Evolutionary conservation across 92 coral and sea anemone genomes (phyloP).

Genomic region (Porites lobata): DNA sequence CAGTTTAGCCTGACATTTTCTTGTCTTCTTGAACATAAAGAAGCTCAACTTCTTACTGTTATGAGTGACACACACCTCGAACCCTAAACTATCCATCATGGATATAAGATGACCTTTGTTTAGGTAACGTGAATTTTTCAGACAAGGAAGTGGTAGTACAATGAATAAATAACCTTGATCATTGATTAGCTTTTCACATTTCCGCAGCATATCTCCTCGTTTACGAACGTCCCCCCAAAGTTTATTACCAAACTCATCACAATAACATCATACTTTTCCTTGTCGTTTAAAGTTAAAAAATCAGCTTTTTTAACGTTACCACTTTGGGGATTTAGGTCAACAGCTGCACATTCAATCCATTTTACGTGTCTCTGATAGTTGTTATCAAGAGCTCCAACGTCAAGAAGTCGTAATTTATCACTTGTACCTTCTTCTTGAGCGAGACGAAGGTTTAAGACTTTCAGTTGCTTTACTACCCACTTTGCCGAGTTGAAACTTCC

Average conservation of each 20-base stretch:
- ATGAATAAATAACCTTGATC: slow-evolving; percentile 55
- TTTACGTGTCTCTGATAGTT: slow-evolving; percentile 60
- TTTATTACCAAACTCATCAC: slow-evolving; percentile 73
- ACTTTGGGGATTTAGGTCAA: slow-evolving; percentile 78
- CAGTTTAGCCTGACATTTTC: slow-evolving; percentile 11
- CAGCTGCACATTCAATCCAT: slow-evolving; percentile 80
- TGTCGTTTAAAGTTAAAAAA: slow-evolving; percentile 47
- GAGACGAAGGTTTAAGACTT: slow-evolving; percentile 32
- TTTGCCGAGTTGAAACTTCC: slow-evolving; percentile 80
- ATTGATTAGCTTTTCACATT: slow-evolving; percentile 47
- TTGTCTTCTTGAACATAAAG: slow-evolving; percentile 64
- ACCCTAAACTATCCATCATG: slow-evolving; percentile 77
- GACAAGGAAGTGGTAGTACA: slow-evolving; percentile 76
- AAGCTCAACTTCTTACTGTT: slow-evolving; percentile 64
- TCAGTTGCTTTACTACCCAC: slow-evolving; percentile 72
- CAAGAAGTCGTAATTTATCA: slow-evolving; percentile 59
- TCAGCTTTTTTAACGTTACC: slow-evolving; percentile 59
- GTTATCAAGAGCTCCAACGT: slow-evolving; percentile 76
- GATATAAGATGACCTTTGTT: slow-evolving; percentile 48
- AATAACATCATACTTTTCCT: slow-evolving; percentile 56
- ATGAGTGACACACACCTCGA: slow-evolving; percentile 36
- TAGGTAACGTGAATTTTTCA: slow-evolving; percentile 74
- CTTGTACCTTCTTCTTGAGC: background rate
- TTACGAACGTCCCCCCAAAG: slow-evolving; percentile 68
- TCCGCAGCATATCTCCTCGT: slow-evolving; percentile 75